Evolutionary conservation across 64 coral and sea anemone genomes (phyloP).

Genomic region (Stichodactyla helianthus): DNA sequence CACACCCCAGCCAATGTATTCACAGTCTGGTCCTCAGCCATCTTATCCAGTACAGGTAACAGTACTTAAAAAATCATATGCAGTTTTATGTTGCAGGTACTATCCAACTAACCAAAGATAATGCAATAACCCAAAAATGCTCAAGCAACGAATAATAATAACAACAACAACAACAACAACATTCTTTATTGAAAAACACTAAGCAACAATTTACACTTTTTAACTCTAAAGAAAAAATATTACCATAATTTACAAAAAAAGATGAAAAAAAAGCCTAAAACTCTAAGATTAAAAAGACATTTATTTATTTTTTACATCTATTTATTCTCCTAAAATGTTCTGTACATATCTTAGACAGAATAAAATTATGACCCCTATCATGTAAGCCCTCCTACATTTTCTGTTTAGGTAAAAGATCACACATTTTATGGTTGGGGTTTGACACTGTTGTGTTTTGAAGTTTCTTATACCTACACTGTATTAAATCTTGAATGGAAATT

Average conservation of each 20-base stretch:
- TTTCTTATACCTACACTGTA: background rate
- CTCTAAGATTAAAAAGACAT: background rate
- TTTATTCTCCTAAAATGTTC: background rate
- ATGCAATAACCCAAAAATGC: no score
- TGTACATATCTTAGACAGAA: background rate
- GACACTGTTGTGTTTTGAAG: background rate
- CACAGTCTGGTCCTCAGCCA: background rate
- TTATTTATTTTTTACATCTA: background rate
- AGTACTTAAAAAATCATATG: no score
- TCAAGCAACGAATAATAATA: no score
- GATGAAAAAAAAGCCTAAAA: background rate
- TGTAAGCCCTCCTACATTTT: background rate
- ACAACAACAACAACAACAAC: no score
- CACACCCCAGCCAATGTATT: background rate
- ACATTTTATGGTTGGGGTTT: background rate
- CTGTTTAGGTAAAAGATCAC: background rate
- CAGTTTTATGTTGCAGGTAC: no score
- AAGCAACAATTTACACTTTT: background rate
- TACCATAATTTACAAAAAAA: background rate
- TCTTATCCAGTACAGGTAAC: background rate
- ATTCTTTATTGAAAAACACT: background rate
- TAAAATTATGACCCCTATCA: background rate
- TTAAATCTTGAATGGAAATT: no score
- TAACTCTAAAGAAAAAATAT: background rate
- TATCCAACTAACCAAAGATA: no score